Percentiles rank a stretch among this genome's conserved stretches.
These are phyloP conservation scores for Nyctibius bracteatus DNA, from an alignment of 2,113 vertebrate species.

Conservation along the genomic window DNA sequence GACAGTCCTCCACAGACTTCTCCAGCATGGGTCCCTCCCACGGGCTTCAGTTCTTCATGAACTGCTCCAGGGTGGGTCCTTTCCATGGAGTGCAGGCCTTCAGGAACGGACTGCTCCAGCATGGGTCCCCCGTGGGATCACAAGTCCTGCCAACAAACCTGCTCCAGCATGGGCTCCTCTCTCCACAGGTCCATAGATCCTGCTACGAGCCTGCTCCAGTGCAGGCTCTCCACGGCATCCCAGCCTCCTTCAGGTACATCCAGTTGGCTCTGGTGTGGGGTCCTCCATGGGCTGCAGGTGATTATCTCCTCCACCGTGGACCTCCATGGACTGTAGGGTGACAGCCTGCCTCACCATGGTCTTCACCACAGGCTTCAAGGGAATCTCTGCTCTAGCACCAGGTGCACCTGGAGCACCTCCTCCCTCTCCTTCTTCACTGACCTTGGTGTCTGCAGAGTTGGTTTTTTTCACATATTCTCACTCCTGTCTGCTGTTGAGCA, in stretches of 20 bases:
- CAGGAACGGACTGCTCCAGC: neutral
- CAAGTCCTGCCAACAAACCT: neutral
- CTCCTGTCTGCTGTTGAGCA: too few species aligned
- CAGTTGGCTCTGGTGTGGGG: rapidly evolving
- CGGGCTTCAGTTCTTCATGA: rapidly evolving
- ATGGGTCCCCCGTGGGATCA: rapidly evolving
- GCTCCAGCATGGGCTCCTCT: neutral
- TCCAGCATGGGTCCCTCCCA: neutral
- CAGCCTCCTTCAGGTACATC: neutral
- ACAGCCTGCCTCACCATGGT: neutral
- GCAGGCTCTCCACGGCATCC: rapidly evolving
- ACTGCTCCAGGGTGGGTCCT: neutral
- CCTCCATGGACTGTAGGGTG: neutral
- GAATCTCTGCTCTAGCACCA: rapidly evolving
- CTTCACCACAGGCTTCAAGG: too few species aligned
- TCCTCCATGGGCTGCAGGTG: neutral
- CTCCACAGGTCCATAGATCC: rapidly evolving
- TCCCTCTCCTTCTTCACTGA: neutral
- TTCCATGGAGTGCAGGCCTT: rapidly evolving
- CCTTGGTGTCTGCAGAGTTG: neutral
- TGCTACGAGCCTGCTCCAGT: neutral
- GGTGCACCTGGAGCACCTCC: neutral
- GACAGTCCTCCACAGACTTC: neutral
- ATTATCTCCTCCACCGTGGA: too few species aligned
- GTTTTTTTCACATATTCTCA: neutral